phyloP scores from a whole-genome alignment of 2,797 vertebrate genomes.

The Aselliscus stoliczkanus region DNA sequence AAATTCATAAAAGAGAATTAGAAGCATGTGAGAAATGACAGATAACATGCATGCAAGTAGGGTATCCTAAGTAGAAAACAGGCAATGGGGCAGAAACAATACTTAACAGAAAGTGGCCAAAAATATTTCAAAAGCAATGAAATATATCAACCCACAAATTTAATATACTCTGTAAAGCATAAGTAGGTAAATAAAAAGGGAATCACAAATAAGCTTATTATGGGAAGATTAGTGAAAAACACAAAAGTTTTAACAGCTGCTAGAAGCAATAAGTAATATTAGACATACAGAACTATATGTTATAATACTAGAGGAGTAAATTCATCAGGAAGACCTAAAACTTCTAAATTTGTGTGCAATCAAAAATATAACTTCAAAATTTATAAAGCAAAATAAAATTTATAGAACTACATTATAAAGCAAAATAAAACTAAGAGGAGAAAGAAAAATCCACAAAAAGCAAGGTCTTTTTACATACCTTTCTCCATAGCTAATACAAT shows the following conservation, averaged over 20 bases:
- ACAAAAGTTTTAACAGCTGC: not conserved
- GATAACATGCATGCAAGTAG: not conserved
- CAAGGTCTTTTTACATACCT: not conserved
- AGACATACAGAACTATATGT: not conserved
- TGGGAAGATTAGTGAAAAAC: not conserved
- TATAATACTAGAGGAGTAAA: not conserved
- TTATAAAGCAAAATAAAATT: not conserved
- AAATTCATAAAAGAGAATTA: not conserved
- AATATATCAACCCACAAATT: not conserved
- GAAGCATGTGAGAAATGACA: not conserved
- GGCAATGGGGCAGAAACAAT: not conserved
- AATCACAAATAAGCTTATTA: not conserved
- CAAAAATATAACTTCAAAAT: not conserved
- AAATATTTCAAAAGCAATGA: not conserved
- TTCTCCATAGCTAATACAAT: not conserved
- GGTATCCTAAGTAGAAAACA: not conserved
- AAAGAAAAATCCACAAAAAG: not conserved
- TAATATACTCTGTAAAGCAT: not conserved
- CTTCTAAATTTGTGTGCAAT: not conserved
- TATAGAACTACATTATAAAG: not conserved
- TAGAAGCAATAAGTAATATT: not conserved
- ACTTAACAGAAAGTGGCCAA: not conserved
- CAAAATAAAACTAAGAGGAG: not conserved
- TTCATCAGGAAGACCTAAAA: not conserved
- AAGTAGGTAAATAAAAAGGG: not conserved